Percentiles rank a stretch among this genome's conserved stretches.
phyloP scores from a whole-genome alignment of 2,888 invertebrate species.

The Rosalia funebris region DNA sequence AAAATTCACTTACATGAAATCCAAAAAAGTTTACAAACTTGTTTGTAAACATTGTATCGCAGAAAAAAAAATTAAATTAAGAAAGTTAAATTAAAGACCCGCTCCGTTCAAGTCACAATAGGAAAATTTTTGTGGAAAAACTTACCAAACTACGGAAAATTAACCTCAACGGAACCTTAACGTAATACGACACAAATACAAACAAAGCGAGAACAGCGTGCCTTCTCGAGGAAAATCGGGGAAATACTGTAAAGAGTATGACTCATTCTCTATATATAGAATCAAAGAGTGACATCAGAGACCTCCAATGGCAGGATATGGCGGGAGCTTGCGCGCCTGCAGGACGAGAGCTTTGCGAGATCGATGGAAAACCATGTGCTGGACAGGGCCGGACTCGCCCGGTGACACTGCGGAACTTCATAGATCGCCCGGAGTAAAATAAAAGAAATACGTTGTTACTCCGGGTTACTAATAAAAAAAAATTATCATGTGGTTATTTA shows the following conservation, averaged over 20 bases:
- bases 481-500: no score
- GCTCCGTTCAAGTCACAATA: no score
- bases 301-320: constrained; percentile 53
- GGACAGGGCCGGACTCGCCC: constrained; percentile 32
- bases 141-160: constrained; percentile 14
- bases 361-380: constrained; percentile 52
- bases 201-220: constrained; percentile 51
- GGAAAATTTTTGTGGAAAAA: background rate
- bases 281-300: constrained; percentile 57
- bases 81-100: no score
- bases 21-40: no score
- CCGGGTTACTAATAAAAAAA: no score
- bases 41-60: no score
- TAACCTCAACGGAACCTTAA: constrained; percentile 30
- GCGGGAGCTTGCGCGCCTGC: constrained; percentile 54
- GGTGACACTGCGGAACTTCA: constrained; percentile 15
- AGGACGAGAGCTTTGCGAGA: constrained; percentile 49
- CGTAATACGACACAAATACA: constrained; percentile 47
- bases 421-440: no score
- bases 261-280: constrained; percentile 63
- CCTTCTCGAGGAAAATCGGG: constrained; percentile 52
- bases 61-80: no score
- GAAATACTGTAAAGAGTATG: constrained; percentile 61
- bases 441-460: no score
- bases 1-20: no score